Base-by-base conservation (phyloP, 2,888 invertebrate species). In the Napeogenes inachia region DNA sequence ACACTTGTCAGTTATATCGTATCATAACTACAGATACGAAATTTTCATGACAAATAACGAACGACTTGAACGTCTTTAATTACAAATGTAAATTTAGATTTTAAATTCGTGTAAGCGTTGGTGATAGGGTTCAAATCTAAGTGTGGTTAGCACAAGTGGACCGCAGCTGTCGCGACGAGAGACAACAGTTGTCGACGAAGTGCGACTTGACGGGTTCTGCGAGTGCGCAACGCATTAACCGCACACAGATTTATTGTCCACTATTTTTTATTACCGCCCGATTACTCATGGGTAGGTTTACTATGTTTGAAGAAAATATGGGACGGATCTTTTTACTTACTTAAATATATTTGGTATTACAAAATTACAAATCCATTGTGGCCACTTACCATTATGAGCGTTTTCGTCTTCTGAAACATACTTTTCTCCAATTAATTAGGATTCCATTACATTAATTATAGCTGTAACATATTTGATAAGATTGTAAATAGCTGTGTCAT, bases 151-250 rank as follows among this genome's bases (percentile, higher is more conserved):
- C 75, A 73, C 85, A 84, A 87, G 81, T 85, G 78, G 84, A 81
- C 73, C 86, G 82, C 89, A 90, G 89, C 89, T 90, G 89, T 84
- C 84, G 79, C 63, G 85, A 87, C 85, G 77, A 79, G 82, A 87
- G 89, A 89, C 89, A 87, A 85, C 89, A 89, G 87, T 88, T 88
- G 89, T 84, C 82, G 77, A 71, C 82, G 80, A 79, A 81, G 84
- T 85, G 85, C 81, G 85, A 84, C 80, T 82, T 66, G 69, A 68
- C 76, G 75, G 59, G 64, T 61, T 71, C 65, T 73, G 80, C 78
- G 79, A 75, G 75, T 73, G 76, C 82, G 80, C 81, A 77, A 68
- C 71, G 75, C 73, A 73, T 72, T 71, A 69, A 73, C 71, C 75
- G 72, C 74, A 72, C 75, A 80, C 66, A 64, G 80, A 86, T 87